A percentile compares a stretch with the other conserved stretches of the same genome.
Evolutionary conservation across 2,797 vertebrate species (phyloP).

Genomic region (Sebastolobus altivelis): DNA sequence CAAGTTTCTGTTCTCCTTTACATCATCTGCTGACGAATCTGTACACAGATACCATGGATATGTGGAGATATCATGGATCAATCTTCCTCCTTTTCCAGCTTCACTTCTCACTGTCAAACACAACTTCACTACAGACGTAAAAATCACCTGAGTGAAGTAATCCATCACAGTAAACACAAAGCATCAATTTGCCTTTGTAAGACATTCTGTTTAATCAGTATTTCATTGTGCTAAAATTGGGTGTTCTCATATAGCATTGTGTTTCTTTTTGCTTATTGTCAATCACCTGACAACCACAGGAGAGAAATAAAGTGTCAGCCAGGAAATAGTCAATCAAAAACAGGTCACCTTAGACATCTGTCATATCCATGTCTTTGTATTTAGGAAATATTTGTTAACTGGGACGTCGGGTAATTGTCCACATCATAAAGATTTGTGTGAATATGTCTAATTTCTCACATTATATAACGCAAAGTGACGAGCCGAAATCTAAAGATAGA

Average conservation of each 20-base stretch:
- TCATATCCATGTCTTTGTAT: slow-evolving; percentile 47
- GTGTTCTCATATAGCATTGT: slow-evolving; percentile 11
- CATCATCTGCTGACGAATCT: not conserved
- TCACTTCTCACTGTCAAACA: slow-evolving; percentile 2
- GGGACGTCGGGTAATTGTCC: slow-evolving; percentile 36
- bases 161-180: slow-evolving; percentile 15
- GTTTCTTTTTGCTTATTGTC: slow-evolving; percentile 35
- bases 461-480: slow-evolving; percentile 10
- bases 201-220: slow-evolving; percentile 33
- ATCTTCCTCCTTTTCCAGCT: not conserved
- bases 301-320: slow-evolving; percentile 47
- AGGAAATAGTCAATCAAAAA: slow-evolving; percentile 66
- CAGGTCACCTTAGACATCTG: slow-evolving; percentile 49
- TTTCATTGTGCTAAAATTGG: slow-evolving; percentile 15
- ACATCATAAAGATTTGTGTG: slow-evolving; percentile 19
- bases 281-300: slow-evolving; percentile 53
- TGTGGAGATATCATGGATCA: not conserved
- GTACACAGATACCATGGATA: not conserved
- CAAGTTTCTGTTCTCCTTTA: not conserved
- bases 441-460: slow-evolving; percentile 25
- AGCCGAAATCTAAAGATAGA: slow-evolving; percentile 37
- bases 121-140: not conserved
- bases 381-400: slow-evolving; percentile 23
- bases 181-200: slow-evolving; percentile 22
- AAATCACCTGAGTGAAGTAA: not conserved